Conservation (phyloP, 2,797 vertebrate genomes). For the Aplochiton taeniatus region DNA sequence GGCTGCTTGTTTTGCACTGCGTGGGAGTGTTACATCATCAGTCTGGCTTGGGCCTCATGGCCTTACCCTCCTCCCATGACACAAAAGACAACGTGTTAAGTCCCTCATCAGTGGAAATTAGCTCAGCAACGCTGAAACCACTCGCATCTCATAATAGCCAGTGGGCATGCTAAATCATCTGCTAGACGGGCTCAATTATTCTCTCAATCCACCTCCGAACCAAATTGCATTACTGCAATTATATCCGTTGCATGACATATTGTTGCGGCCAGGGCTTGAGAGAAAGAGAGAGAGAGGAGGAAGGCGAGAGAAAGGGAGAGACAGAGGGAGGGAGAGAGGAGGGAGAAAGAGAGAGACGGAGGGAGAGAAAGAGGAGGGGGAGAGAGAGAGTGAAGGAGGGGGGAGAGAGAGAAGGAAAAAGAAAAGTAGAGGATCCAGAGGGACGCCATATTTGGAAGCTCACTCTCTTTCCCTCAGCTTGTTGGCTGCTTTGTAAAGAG, state of each 20-base stretch:
- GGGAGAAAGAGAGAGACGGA: conserved; percentile 26
- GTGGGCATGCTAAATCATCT: conserved; percentile 75
- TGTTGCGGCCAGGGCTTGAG: conserved; percentile 54
- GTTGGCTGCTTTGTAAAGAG: conserved; percentile 45
- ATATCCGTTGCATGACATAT: conserved; percentile 72
- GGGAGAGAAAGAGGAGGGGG: conserved; percentile 22
- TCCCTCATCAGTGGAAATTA: conserved; percentile 77
- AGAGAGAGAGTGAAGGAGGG: not conserved
- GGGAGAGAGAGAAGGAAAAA: not conserved
- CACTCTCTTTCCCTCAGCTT: conserved; percentile 20
- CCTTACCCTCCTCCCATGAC: conserved; percentile 58
- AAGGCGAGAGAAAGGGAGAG: not conserved
- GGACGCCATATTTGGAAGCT: no score
- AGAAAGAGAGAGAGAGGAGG: conserved; percentile 29
- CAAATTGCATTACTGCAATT: conserved; percentile 80
- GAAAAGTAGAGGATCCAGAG: not conserved
- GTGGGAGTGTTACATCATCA: conserved; percentile 74
- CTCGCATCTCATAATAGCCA: conserved; percentile 76
- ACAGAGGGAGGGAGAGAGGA: conserved; percentile 17
- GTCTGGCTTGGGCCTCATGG: conserved; percentile 64
- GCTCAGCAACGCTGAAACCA: conserved; percentile 69
- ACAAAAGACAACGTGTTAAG: conserved; percentile 68
- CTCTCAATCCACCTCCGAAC: conserved; percentile 75
- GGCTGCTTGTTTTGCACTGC: conserved; percentile 71
- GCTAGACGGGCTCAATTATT: conserved; percentile 75